Evolutionary conservation across 2,888 invertebrate species (phyloP).

Genomic region (Anorthoa munda): DNA sequence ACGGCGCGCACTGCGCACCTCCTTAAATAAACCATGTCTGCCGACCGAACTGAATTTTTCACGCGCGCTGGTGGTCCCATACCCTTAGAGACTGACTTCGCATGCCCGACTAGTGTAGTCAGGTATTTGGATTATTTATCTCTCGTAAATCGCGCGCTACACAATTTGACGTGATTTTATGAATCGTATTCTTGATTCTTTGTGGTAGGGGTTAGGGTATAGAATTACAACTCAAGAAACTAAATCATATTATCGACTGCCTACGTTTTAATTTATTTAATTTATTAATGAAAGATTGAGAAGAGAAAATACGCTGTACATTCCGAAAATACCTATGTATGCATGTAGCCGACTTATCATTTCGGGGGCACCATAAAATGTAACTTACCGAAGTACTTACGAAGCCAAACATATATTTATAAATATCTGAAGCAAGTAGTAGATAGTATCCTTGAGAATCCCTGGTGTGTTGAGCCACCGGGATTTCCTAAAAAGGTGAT

Average conservation of each 20-base stretch:
- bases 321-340: not conserved
- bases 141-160: slow-evolving; percentile 42
- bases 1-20: slow-evolving; percentile 84
- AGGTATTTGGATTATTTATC: slow-evolving; percentile 61
- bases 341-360: not conserved
- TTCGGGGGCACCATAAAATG: not conserved
- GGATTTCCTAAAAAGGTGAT: slow-evolving; percentile 75
- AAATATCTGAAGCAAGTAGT: not conserved
- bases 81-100: slow-evolving; percentile 71
- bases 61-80: slow-evolving; percentile 75
- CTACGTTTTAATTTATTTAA: no score
- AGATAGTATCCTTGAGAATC: slow-evolving; percentile 38
- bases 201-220: not conserved
- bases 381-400: not conserved
- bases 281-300: not conserved
- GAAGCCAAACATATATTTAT: not conserved
- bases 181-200: slow-evolving; percentile 22
- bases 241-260: not conserved
- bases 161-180: slow-evolving; percentile 53
- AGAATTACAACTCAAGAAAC: not conserved
- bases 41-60: slow-evolving; percentile 84
- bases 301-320: not conserved
- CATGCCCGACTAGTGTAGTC: slow-evolving; percentile 35
- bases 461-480: slow-evolving; percentile 59
- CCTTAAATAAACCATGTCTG: slow-evolving; percentile 86